A percentile compares a stretch with the other conserved stretches of the same genome.
phyloP scores from a whole-genome alignment of 2,113 vertebrate genomes.

The Tamias sibiricus region DNA sequence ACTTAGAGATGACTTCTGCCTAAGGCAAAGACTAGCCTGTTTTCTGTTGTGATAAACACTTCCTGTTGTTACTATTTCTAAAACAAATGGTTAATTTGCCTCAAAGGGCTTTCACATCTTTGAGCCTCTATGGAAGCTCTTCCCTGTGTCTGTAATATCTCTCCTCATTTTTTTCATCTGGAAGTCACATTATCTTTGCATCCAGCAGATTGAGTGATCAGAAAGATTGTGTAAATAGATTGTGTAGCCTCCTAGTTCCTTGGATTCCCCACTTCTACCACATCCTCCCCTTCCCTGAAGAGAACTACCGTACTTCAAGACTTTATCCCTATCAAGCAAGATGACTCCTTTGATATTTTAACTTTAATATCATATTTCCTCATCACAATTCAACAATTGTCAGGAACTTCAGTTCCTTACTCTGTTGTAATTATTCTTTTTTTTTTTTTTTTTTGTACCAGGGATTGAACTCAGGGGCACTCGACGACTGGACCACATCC shows the following conservation, averaged over 20 bases:
- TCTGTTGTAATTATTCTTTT: not conserved
- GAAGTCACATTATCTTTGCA: not conserved
- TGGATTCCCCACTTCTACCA: not conserved
- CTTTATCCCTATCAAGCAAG: not conserved
- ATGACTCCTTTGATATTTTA: not conserved
- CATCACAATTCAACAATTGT: not conserved
- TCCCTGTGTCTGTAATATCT: not conserved
- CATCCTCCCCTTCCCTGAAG: not conserved
- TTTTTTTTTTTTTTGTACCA: too few relatives aligned
- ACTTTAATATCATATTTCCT: not conserved
- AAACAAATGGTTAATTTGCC: not conserved
- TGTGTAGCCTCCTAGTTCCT: not conserved
- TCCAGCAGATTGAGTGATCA: not conserved
- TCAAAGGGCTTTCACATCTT: not conserved
- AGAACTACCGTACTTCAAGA: not conserved
- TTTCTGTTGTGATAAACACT: not conserved
- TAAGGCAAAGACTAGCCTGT: not conserved
- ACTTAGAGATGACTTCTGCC: not conserved
- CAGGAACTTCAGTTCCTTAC: not conserved
- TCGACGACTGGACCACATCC: too few relatives aligned
- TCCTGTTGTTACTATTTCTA: not conserved
- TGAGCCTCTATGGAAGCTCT: not conserved
- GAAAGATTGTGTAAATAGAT: not conserved
- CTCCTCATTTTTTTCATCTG: not conserved
- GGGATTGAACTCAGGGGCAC: too few relatives aligned